These are phyloP conservation scores for Phocides pigmalion DNA, from an alignment of 1,140 invertebrate genomes.

Conservation along the genomic window DNA sequence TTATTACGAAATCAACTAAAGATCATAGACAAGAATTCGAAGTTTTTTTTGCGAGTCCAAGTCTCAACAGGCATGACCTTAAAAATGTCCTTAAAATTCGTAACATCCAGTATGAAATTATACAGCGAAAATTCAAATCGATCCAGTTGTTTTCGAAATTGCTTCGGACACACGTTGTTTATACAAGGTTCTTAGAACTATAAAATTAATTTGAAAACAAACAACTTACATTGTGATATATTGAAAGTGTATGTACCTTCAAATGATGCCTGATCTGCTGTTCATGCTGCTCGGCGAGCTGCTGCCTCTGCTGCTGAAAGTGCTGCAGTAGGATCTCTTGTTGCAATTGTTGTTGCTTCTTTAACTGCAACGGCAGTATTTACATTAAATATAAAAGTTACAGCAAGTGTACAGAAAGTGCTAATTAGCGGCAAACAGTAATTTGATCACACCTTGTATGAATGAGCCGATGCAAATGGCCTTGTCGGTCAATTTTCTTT, in stretches of 20 bases:
- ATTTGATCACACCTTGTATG: conserved; percentile 10
- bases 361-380: conserved; percentile 87
- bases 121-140: not conserved
- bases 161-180: not conserved
- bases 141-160: not conserved
- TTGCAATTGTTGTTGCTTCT: conserved; percentile 95
- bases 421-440: conserved; percentile 4
- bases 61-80: no score
- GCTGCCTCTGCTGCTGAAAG: conserved; percentile 94
- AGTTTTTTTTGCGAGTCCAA: no score
- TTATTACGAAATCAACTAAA: no score
- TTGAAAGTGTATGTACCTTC: conserved; percentile 85
- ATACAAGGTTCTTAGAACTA: not conserved
- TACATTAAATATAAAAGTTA: not conserved
- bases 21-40: no score
- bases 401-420: not conserved
- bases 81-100: no score
- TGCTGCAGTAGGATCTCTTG: conserved; percentile 94
- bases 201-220: not conserved
- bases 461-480: conserved; percentile 12
- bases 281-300: conserved; percentile 94
- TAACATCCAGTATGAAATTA: no score
- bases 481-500: conserved; percentile 16
- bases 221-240: conserved; percentile 22
- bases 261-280: conserved; percentile 94